phyloP scores from a whole-genome alignment of 2,888 invertebrate species.

The Notodonta dromedarius region DNA sequence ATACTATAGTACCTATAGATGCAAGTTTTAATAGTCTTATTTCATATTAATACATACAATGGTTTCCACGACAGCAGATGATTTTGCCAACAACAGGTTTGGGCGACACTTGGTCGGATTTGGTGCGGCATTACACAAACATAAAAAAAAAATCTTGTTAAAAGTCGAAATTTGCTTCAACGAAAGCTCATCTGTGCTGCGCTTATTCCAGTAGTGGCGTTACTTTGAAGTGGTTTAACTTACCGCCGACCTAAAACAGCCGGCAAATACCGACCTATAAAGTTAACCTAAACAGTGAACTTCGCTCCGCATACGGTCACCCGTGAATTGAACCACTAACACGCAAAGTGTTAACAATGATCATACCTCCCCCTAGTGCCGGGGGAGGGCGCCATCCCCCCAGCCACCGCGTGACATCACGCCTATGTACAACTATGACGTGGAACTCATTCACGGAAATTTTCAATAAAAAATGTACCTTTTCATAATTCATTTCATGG shows the following conservation, averaged over 20 bases:
- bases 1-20: too few relatives aligned
- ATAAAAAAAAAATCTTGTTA: too few relatives aligned
- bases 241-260: background rate
- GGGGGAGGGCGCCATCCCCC: constrained; percentile 11
- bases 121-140: too few relatives aligned
- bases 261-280: background rate
- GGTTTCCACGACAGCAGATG: too few relatives aligned
- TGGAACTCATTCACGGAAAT: constrained; percentile 30
- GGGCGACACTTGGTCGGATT: too few relatives aligned
- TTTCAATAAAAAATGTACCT: constrained; percentile 12
- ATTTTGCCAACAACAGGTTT: too few relatives aligned
- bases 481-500: constrained; percentile 20
- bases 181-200: too few relatives aligned
- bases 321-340: constrained; percentile 34
- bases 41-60: too few relatives aligned
- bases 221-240: too few relatives aligned
- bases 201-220: too few relatives aligned
- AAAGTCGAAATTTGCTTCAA: too few relatives aligned
- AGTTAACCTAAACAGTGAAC: background rate
- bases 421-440: constrained; percentile 37
- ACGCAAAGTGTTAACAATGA: constrained; percentile 17
- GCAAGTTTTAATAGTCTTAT: too few relatives aligned
- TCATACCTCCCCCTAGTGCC: background rate
- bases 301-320: constrained; percentile 9
- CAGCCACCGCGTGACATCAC: constrained; percentile 44